These are phyloP conservation scores for Megalops atlanticus DNA, from an alignment of 2,113 vertebrate species.

Conservation along the genomic window DNA sequence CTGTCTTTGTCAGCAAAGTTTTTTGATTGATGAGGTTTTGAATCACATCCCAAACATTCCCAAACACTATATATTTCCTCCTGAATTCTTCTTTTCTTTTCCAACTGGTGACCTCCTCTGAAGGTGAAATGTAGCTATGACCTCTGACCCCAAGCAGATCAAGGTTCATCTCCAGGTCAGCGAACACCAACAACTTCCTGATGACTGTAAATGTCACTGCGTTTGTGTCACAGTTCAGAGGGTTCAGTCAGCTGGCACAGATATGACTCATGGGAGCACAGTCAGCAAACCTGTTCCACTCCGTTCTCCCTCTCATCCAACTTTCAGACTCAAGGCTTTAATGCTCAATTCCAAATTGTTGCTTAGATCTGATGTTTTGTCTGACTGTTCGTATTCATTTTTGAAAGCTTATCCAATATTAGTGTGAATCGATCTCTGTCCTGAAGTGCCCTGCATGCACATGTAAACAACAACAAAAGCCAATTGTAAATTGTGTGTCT, in stretches of 20 bases:
- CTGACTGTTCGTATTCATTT: too few relatives aligned
- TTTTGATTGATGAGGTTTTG: background rate
- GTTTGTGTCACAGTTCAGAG: slow-evolving; percentile 50
- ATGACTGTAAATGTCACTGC: slow-evolving; percentile 73
- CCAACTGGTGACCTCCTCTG: slow-evolving; percentile 67
- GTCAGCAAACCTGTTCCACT: slow-evolving; percentile 42
- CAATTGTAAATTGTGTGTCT: too few relatives aligned
- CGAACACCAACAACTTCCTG: slow-evolving; percentile 70
- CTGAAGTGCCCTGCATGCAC: too few relatives aligned
- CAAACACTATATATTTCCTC: too few relatives aligned
- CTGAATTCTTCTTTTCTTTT: slow-evolving; percentile 64
- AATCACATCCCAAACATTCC: slow-evolving; percentile 14
- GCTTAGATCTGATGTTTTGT: too few relatives aligned
- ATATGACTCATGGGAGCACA: slow-evolving; percentile 54
- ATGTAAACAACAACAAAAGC: too few relatives aligned
- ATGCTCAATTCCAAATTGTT: too few relatives aligned
- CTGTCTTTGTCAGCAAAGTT: background rate
- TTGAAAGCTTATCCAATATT: too few relatives aligned
- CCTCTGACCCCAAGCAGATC: slow-evolving; percentile 59
- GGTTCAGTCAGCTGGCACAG: slow-evolving; percentile 62
- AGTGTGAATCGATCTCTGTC: too few relatives aligned
- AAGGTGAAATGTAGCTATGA: slow-evolving; percentile 63
- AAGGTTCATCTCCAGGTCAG: slow-evolving; percentile 69
- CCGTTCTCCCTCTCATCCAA: slow-evolving; percentile 48
- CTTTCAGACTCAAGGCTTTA: too few relatives aligned